Percentiles rank a stretch among this genome's conserved stretches.
Evolutionary conservation across 1,140 invertebrate species (phyloP).

Genomic region (Cyrtorhinus lividipennis): DNA sequence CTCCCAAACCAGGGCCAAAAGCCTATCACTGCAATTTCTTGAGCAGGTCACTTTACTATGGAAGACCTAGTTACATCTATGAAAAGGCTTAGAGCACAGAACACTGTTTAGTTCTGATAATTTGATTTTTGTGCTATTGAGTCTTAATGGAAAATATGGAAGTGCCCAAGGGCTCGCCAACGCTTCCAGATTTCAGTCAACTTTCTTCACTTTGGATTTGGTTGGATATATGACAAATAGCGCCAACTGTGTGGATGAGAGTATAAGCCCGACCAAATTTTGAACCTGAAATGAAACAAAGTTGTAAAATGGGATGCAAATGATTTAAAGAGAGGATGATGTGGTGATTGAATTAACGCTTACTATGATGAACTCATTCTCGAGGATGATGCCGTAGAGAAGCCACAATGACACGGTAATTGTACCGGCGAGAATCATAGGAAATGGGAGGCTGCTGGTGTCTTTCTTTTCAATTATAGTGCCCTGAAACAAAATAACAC

Average conservation of each 20-base stretch:
- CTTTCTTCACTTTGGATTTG: not conserved
- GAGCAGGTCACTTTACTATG: too few relatives aligned
- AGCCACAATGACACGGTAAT: constrained; percentile 62
- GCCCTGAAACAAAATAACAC: constrained; percentile 36
- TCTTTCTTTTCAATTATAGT: constrained; percentile 58
- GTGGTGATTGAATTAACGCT: constrained; percentile 28
- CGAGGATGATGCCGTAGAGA: constrained; percentile 61
- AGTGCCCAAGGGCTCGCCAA: too few relatives aligned
- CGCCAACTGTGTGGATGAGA: constrained; percentile 44
- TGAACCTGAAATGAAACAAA: constrained; percentile 41
- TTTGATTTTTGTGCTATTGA: too few relatives aligned
- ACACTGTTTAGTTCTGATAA: too few relatives aligned
- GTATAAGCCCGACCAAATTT: constrained; percentile 44
- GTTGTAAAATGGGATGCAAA: constrained; percentile 20
- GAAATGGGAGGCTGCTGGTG: constrained; percentile 64
- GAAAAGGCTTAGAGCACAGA: too few relatives aligned
- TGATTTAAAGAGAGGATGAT: too few relatives aligned
- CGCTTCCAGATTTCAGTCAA: too few relatives aligned
- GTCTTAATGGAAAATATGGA: too few relatives aligned
- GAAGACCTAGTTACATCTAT: too few relatives aligned
- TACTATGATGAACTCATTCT: constrained; percentile 62
- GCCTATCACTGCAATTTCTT: too few relatives aligned
- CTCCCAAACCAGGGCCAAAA: too few relatives aligned
- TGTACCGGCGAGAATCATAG: constrained; percentile 60
- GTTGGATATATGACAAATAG: constrained; percentile 49